A percentile compares a stretch with the other conserved stretches of the same genome.
phyloP scores from a whole-genome alignment of 2,797 vertebrate genomes.

The Uromys caudimaculatus region DNA sequence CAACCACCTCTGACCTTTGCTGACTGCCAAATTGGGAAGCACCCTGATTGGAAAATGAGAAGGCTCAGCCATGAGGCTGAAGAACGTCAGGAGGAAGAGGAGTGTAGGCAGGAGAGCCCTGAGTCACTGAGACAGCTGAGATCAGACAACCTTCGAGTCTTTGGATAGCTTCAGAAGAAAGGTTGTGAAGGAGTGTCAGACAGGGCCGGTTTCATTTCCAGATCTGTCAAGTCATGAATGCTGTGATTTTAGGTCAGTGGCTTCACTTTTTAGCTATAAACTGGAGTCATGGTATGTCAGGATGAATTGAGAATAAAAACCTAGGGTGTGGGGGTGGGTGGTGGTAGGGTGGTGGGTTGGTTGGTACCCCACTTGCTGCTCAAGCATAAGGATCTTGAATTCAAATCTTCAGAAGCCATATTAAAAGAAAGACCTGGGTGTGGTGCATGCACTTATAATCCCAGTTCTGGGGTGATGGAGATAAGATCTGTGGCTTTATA shows the following conservation, averaged over 20 bases:
- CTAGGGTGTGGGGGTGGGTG: neutral
- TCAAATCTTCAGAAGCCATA: neutral
- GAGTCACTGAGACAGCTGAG: neutral
- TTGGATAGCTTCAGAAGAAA: neutral
- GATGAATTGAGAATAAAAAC: neutral
- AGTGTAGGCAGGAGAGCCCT: fast-evolving
- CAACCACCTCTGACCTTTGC: conserved; percentile 52
- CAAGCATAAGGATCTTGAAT: neutral
- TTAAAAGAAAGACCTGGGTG: neutral
- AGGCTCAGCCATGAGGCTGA: neutral
- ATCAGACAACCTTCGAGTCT: neutral
- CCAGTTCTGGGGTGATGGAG: neutral
- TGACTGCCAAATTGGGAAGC: neutral
- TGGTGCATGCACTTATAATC: neutral
- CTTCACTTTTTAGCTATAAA: neutral
- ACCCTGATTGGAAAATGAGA: conserved; percentile 30
- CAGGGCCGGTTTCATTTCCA: neutral
- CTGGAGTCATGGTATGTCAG: neutral
- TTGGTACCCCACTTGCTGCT: neutral
- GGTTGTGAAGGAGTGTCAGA: neutral
- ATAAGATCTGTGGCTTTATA: neutral
- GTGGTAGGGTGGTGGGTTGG: neutral
- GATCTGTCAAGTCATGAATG: neutral
- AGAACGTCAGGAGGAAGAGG: neutral
- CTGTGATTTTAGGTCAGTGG: neutral